Conservation (phyloP, 2,113 vertebrate genomes). For the Sus scrofa region T2T-Sscrofa CM000822.6:15067001-15067500, state of each 20-base stretch:
- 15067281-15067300: neutral
- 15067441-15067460: neutral
- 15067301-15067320: neutral
- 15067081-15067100: neutral
- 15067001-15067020: neutral
- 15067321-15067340: neutral
- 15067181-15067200: neutral
- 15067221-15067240: neutral
- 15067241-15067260: neutral
- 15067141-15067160: neutral
- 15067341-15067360: neutral
- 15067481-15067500: neutral
- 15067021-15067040: neutral
- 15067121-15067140: neutral
- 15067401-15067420: slow-evolving; percentile 9
- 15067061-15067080: neutral
- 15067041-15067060: neutral
- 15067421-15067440: neutral
- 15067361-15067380: neutral
- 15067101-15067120: neutral
- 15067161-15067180: neutral
- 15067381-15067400: neutral
- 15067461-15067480: neutral
- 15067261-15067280: neutral
- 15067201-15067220: fast-evolving